Conservation (phyloP, 2,797 vertebrate species). For the Spinus olivaceus region DNA sequence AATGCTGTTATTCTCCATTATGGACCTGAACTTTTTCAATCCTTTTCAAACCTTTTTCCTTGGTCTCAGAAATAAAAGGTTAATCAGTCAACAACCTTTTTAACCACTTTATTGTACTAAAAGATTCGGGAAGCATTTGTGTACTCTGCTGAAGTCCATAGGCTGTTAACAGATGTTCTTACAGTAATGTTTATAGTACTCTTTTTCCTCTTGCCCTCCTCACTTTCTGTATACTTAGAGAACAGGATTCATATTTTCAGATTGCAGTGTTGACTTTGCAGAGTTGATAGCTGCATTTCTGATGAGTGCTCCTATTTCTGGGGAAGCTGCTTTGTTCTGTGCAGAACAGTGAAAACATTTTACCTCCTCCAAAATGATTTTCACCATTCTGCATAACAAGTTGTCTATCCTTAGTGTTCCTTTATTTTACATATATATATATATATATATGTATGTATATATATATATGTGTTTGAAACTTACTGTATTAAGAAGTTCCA, state of each 20-base stretch:
- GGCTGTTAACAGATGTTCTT: background rate
- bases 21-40: background rate
- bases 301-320: background rate
- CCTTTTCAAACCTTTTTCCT: background rate
- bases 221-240: background rate
- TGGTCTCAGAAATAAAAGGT: background rate
- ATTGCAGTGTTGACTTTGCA: background rate
- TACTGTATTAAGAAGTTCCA: background rate
- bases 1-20: background rate
- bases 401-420: background rate
- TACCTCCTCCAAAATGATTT: background rate
- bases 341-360: background rate
- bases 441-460: no score
- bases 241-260: constrained; percentile 10
- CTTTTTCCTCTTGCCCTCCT: background rate
- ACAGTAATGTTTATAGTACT: background rate
- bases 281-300: background rate
- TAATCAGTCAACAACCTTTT: background rate
- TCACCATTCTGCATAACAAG: background rate
- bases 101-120: background rate
- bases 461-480: background rate
- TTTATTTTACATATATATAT: background rate
- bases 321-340: background rate
- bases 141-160: background rate
- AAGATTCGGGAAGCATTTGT: background rate